Evolutionary conservation across 2,113 vertebrate genomes (phyloP).

Genomic region (Neodon shergylaensis): DNA sequence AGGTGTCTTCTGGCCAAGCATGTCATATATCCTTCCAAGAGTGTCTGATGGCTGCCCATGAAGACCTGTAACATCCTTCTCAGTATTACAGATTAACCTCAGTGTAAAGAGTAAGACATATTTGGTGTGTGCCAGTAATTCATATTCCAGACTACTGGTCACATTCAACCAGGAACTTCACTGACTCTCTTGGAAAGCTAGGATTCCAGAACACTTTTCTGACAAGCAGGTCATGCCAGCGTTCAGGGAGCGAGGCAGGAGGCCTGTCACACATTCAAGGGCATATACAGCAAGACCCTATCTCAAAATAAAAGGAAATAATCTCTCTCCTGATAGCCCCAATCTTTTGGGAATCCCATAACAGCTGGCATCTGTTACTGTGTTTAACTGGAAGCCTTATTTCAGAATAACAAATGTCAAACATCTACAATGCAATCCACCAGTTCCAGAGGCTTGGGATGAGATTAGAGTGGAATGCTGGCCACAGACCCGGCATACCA

Average conservation of each 20-base stretch:
- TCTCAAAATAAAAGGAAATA: not conserved
- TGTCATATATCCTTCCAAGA: rapidly evolving
- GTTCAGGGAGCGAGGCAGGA: not conserved
- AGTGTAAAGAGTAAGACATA: rapidly evolving
- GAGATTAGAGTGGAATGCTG: not conserved
- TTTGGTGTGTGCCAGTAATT: rapidly evolving
- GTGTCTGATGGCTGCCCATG: rapidly evolving
- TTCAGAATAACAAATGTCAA: not conserved
- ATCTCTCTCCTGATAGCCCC: not conserved
- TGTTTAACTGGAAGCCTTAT: not conserved
- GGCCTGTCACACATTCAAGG: not conserved
- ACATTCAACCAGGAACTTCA: not conserved
- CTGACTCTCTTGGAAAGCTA: not conserved
- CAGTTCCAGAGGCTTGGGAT: not conserved
- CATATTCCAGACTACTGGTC: rapidly evolving
- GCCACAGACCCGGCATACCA: not conserved
- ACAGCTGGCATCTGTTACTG: not conserved
- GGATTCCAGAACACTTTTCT: not conserved
- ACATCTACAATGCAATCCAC: not conserved
- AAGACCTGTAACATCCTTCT: rapidly evolving
- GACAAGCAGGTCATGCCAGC: not conserved
- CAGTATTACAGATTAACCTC: rapidly evolving
- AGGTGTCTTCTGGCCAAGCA: not conserved
- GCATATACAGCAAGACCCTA: not conserved
- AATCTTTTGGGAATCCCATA: not conserved